Percentiles rank a stretch among this genome's conserved stretches.
Conservation (phyloP, 2,113 vertebrate genomes). For the zebrafish (Danio rerio) region GRCz12tu NC_133181.1:450501-451000, state of each 20-base stretch:
- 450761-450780: constrained; percentile 55
- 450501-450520: background rate
- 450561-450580: background rate
- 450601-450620: background rate
- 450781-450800: constrained; percentile 48
- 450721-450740: constrained; percentile 31
- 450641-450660: background rate
- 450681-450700: background rate
- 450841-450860: constrained; percentile 10
- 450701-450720: constrained; percentile 43
- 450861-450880: background rate
- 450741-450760: constrained; percentile 59
- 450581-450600: background rate
- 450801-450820: constrained; percentile 27
- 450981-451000: no score
- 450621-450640: constrained; percentile 6
- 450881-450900: no score
- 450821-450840: constrained; percentile 18
- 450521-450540: background rate
- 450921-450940: no score
- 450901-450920: no score
- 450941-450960: no score
- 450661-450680: background rate
- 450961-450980: no score
- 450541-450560: background rate